These are phyloP conservation scores for Acrossocheilus wenchowensis DNA, from an alignment of 2,797 vertebrate genomes.

Conservation along the genomic window DNA sequence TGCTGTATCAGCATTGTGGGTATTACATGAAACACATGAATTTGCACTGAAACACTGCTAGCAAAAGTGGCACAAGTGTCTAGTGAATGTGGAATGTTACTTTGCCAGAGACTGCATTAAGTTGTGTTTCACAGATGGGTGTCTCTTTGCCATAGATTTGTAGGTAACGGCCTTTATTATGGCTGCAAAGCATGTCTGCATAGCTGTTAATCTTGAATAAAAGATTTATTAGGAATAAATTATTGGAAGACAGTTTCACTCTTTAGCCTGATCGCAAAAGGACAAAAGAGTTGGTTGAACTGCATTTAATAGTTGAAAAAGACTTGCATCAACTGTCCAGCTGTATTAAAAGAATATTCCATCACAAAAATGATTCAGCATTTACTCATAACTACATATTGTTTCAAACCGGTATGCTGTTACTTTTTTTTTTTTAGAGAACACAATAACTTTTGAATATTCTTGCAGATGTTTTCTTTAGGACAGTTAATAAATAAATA, in stretches of 20 bases:
- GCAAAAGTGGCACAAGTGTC: not conserved
- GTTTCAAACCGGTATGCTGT: too few relatives aligned
- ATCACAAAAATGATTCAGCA: too few relatives aligned
- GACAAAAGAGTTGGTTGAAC: not conserved
- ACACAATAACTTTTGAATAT: too few relatives aligned
- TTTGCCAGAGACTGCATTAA: constrained; percentile 24
- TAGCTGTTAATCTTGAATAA: constrained; percentile 19
- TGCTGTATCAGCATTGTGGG: not conserved
- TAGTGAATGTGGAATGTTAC: not conserved
- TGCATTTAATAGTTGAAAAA: too few relatives aligned
- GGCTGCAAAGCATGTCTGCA: constrained; percentile 16
- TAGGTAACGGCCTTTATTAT: constrained; percentile 19
- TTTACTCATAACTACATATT: too few relatives aligned
- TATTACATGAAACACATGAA: not conserved
- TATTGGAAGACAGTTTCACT: not conserved
- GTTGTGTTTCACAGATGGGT: constrained; percentile 31
- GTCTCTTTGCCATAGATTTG: constrained; percentile 32
- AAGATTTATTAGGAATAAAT: not conserved
- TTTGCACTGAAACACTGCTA: not conserved
- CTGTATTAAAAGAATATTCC: too few relatives aligned
- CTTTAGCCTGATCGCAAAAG: not conserved
- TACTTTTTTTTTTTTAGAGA: not conserved
- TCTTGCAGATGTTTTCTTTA: too few relatives aligned
- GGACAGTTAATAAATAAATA: not conserved
- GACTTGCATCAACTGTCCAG: too few relatives aligned